These are phyloP conservation scores for Fabriciana adippe DNA, from an alignment of 2,888 invertebrate species.

Conservation along the genomic window DNA sequence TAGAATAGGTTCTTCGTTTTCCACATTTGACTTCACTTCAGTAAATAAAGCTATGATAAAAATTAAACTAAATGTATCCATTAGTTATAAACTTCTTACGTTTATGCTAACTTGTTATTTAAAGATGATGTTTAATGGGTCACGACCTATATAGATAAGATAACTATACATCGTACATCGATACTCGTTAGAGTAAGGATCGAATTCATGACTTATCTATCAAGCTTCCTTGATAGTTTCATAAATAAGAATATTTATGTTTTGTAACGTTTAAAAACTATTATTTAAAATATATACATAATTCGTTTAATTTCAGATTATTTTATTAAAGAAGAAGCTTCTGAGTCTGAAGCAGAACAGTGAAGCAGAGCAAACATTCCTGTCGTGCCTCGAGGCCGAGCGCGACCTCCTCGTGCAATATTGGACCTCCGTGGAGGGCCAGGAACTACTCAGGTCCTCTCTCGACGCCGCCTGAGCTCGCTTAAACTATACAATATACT, in stretches of 20 bases:
- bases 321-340: constrained; percentile 78
- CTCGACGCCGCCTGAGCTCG: constrained; percentile 40
- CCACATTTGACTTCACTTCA: constrained; percentile 43
- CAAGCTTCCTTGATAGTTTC: background rate
- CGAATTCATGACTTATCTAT: background rate
- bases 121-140: constrained; percentile 46
- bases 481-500: constrained; percentile 10
- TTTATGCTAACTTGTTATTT: constrained; percentile 15
- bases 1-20: constrained; percentile 57
- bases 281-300: background rate
- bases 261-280: background rate
- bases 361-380: constrained; percentile 82
- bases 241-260: background rate
- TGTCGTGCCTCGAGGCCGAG: constrained; percentile 85
- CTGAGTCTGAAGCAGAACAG: constrained; percentile 75
- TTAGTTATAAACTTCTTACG: constrained; percentile 38
- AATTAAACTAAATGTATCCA: constrained; percentile 53
- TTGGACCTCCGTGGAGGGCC: constrained; percentile 89
- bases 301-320: constrained; percentile 80
- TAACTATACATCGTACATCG: constrained; percentile 43
- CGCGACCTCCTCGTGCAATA: constrained; percentile 86
- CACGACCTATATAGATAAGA: constrained; percentile 64
- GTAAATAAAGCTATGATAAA: constrained; percentile 46
- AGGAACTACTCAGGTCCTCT: constrained; percentile 64
- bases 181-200: background rate